Evolutionary conservation across 2,888 invertebrate species (phyloP).

Genomic region (Tachina grossa): DNA sequence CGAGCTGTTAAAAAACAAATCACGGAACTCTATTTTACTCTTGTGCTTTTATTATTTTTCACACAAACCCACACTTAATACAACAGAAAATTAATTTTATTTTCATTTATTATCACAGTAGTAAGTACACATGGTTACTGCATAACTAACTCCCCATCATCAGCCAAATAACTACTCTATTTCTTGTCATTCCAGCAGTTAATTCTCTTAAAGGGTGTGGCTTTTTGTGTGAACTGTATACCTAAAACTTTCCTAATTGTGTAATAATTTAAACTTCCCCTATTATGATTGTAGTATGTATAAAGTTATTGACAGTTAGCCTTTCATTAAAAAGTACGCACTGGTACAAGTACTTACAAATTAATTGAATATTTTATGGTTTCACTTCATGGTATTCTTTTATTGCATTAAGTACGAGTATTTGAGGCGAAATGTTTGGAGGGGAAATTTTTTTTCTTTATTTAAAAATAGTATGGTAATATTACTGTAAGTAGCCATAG

Average conservation of each 20-base stretch:
- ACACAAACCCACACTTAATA: conserved; percentile 6
- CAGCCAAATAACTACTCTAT: background rate
- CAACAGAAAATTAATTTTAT: background rate
- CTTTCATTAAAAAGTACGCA: background rate
- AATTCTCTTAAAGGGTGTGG: conserved; percentile 44
- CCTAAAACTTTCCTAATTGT: background rate
- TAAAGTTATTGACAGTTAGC: background rate
- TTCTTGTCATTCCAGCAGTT: background rate
- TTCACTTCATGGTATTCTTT: conserved; percentile 45
- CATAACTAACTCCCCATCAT: background rate
- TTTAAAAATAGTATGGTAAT: background rate
- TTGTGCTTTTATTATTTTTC: background rate
- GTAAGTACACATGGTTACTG: background rate
- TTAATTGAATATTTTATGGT: conserved; percentile 61
- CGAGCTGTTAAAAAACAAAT: conserved; percentile 41
- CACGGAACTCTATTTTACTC: conserved; percentile 31
- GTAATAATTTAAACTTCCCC: conserved; percentile 23
- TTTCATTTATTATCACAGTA: background rate
- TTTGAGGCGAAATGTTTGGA: conserved; percentile 14
- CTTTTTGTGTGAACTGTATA: conserved; percentile 19
- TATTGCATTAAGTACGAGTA: conserved; percentile 47
- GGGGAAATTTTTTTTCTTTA: background rate
- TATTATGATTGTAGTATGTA: background rate
- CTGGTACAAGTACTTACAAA: conserved; percentile 5
- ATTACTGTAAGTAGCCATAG: conserved; percentile 17